Percentiles rank a stretch among this genome's conserved stretches.
Evolutionary conservation across 64 coral and sea anemone genomes (phyloP).

Genomic region (Cladopsammia gracilis): DNA sequence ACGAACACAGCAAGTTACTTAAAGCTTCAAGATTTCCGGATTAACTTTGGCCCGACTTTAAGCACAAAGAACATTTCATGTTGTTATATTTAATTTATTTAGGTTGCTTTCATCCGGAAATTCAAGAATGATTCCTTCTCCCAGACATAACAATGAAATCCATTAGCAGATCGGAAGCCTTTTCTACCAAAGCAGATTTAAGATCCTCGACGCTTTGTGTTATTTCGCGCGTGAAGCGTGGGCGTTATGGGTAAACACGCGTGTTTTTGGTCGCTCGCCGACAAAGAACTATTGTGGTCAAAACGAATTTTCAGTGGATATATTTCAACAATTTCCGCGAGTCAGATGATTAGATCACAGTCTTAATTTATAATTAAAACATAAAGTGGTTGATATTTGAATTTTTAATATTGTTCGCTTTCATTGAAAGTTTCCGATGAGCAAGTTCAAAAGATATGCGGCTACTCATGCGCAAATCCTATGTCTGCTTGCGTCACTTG

Average conservation of each 20-base stretch:
- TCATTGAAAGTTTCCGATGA: background rate
- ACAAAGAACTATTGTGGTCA: no score
- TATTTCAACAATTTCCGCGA: no score
- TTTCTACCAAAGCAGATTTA: background rate
- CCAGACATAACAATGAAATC: constrained; percentile 2
- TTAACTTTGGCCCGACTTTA: background rate
- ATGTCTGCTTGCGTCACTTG: background rate
- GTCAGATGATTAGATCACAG: no score
- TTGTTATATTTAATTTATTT: background rate
- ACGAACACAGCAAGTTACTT: no score
- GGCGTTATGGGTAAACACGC: no score
- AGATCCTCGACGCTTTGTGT: no score
- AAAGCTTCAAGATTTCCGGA: no score
- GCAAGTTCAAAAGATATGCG: background rate
- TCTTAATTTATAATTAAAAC: no score
- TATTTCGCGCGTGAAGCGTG: background rate
- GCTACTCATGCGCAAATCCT: background rate
- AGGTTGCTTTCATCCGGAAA: background rate
- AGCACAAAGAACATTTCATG: background rate
- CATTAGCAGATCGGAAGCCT: background rate
- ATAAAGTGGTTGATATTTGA: background rate
- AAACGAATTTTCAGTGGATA: no score
- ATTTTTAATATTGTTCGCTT: background rate
- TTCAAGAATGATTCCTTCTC: background rate
- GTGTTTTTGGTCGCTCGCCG: no score